These are phyloP conservation scores for Gadopsis marmoratus DNA, from an alignment of 2,797 vertebrate genomes.

Conservation along the genomic window DNA sequence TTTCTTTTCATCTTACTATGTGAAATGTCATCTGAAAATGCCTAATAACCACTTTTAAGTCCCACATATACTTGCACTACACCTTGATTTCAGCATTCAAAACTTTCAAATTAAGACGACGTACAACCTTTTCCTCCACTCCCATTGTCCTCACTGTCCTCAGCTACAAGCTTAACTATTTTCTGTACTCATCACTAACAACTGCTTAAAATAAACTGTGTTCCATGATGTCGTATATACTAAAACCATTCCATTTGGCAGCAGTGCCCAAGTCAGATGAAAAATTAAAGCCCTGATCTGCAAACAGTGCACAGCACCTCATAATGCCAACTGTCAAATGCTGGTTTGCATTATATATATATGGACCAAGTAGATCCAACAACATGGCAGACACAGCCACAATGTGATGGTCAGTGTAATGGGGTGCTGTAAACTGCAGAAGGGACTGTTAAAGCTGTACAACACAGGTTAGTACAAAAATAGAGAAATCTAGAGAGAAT, in stretches of 20 bases:
- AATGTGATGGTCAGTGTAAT: slow-evolving; percentile 18
- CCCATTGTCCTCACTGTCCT: neutral
- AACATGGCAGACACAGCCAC: slow-evolving; percentile 4
- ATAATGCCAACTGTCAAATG: neutral
- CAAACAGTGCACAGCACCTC: slow-evolving; percentile 45
- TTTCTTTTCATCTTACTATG: slow-evolving; percentile 23
- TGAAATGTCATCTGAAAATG: slow-evolving; percentile 14
- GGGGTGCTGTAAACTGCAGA: slow-evolving; percentile 29
- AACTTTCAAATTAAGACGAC: slow-evolving; percentile 31
- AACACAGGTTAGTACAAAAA: slow-evolving; percentile 73
- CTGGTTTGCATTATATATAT: slow-evolving; percentile 20
- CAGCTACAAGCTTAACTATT: slow-evolving; percentile 18
- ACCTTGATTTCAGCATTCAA: slow-evolving; percentile 4
- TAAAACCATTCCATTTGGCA: slow-evolving; percentile 43
- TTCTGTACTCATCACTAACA: slow-evolving; percentile 26
- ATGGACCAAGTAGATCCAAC: slow-evolving; percentile 29
- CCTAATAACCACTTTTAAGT: neutral
- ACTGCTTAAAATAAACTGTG: slow-evolving; percentile 31
- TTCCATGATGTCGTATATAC: slow-evolving; percentile 27
- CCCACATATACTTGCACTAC: slow-evolving; percentile 23
- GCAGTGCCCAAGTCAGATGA: slow-evolving; percentile 43
- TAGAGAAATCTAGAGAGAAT: slow-evolving; percentile 59
- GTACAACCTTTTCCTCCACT: neutral
- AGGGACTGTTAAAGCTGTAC: slow-evolving; percentile 35
- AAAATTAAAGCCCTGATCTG: slow-evolving; percentile 19